Conservation (phyloP, 2,113 vertebrate species). For the Anguilla rostrata region DNA sequence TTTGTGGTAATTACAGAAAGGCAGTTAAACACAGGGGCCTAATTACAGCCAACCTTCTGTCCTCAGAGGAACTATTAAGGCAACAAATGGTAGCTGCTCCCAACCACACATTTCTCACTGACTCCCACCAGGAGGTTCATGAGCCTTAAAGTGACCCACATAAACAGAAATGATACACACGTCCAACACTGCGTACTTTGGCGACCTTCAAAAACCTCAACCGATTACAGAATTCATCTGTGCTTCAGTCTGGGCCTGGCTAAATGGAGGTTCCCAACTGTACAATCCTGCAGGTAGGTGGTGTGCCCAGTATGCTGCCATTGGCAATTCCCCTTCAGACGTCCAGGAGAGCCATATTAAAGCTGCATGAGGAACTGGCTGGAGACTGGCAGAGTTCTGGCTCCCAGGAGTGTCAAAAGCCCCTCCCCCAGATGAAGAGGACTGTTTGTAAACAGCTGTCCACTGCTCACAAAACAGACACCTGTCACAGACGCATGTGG, state of each 20-base stretch:
- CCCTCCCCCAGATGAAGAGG: not conserved
- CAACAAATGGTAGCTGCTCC: not conserved
- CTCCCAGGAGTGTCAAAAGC: not conserved
- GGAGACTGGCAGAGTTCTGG: not conserved
- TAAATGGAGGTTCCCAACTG: not conserved
- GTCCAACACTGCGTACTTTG: not conserved
- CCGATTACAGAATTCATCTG: not conserved
- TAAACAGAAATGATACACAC: not conserved
- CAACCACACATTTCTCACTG: not conserved
- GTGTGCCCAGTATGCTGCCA: constrained; percentile 14
- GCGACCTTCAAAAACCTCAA: not conserved
- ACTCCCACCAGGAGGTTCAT: not conserved
- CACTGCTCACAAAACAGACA: not conserved
- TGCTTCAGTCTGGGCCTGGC: not conserved
- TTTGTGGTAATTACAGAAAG: not conserved
- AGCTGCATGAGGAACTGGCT: constrained; percentile 31
- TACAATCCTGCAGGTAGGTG: not conserved
- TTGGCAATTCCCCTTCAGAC: constrained; percentile 35
- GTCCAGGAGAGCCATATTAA: constrained; percentile 35
- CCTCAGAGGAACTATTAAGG: not conserved
- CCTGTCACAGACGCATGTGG: not conserved
- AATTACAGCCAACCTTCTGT: not conserved
- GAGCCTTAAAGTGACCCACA: not conserved
- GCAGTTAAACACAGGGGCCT: not conserved
- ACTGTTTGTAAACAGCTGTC: not conserved